Evolutionary conservation across 2,113 vertebrate species (phyloP), one percentile per base, ranked within the genome.

Genomic region (Tor tambroides): DNA sequence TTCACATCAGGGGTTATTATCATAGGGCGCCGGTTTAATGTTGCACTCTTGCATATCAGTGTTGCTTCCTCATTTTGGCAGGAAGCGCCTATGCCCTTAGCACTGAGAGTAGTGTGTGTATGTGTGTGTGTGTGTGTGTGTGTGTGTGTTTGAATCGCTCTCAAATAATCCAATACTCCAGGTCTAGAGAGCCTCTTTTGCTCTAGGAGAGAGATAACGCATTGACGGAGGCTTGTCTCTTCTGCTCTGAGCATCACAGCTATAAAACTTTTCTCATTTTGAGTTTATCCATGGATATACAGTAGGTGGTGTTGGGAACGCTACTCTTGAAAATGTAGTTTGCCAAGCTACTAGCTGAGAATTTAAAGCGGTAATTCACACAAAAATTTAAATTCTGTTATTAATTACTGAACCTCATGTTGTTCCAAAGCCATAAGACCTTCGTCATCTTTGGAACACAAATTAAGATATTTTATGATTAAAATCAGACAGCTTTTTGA

Each of bases 121-220:
- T 0, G 43, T 46, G 43, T 46, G 11, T 46, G 43, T n/a, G n/a
- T 43, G 56, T 46, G 10, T 46, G 41, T 43, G 41, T 10, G 43
- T 0, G 43, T 46, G 43, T 46, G 11, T 46, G 43, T 32, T 23
- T 83, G 81, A 84, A 79, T 79, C 74, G 74, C 1, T 17, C 46
- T 83, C 61, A 38, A 21, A 78, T 67, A 67, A 85, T 67, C 61
- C 75, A 46, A 21, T 49, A 79, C 61, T 79, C 19, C 26, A 49
- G 61, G 41, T 51, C 19, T 78, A 49, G 59, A 76, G 69, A 61
- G 26, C 15, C 19, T 7, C n/a, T 61, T 23, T 28, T 61, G 8
- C 35, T 41, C 3, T 61, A 43, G 23, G 56, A 76, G 32, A 75
- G 32, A 54, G 67, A 17, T 51, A 19, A 3, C 12, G 46, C 3